Evolutionary conservation across 1,140 invertebrate genomes (phyloP), one percentile per base, ranked within the genome.

Genomic region (Drosophila pseudoobscura): DNA sequence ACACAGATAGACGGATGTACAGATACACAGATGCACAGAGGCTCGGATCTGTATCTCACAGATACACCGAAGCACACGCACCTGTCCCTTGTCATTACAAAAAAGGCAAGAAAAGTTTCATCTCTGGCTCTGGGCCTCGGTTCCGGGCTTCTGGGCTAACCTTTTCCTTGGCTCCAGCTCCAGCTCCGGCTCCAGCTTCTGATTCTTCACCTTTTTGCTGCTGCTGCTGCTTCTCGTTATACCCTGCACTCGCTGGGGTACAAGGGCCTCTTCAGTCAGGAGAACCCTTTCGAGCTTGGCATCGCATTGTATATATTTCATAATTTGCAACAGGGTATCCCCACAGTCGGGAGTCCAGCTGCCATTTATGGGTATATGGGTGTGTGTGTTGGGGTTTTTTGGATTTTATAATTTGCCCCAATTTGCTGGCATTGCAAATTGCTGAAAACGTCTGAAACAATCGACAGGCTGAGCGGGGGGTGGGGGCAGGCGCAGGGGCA

Each of bases 361-460:
- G 20, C 9, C 24, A 8, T 45, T 35, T 17, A 13, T 9, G 6
- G 50, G n/a, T 31, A 0, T 6, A 20, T 45, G 39, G 24, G 44
- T 24, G 20, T 59, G 63, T 52, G 46, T 74, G 49, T 3, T 35
- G 35, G 11, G 3, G 29, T 20, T 46, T 69, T 76, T 70, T 58
- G 49, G 55, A 58, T 75, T 75, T 75, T 75, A 87, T 88, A 87
- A 87, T 87, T 83, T 87, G 83, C 70, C 83, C 83, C 83, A 87
- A 87, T 87, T 87, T 88, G 83, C 78, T 87, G 82, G 84, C 79
- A 69, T 78, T 88, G 82, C 82, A 87, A 88, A 87, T 87, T 88
- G 82, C 83, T 69, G 56, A 55, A 78, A 83, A 78, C 59, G 75
- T 83, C 78, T 71, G 82, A 68, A 75, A 75, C 77, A 87, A 84